A percentile compares a stretch with the other conserved stretches of the same genome.
Evolutionary conservation across 2,113 vertebrate genomes (phyloP).

Genomic region (Coreoperca whiteheadi): DNA sequence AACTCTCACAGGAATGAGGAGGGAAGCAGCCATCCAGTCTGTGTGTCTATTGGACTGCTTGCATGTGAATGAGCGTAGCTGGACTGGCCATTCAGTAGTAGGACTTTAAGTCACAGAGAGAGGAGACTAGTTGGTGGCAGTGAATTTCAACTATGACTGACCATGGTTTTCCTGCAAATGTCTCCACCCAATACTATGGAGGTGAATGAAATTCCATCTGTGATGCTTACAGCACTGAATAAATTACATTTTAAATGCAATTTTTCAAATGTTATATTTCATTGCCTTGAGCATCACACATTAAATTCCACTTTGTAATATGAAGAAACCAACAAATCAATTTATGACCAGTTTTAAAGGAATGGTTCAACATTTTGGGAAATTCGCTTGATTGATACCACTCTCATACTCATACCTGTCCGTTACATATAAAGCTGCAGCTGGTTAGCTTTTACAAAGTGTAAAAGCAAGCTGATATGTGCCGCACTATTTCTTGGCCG

Average conservation of each 20-base stretch:
- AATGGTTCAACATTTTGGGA: too few species aligned
- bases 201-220: too few species aligned
- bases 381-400: too few species aligned
- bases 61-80: constrained; percentile 27
- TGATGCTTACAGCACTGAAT: too few species aligned
- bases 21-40: constrained; percentile 30
- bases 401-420: too few species aligned
- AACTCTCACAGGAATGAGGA: constrained; percentile 57
- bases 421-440: background rate
- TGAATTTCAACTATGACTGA: background rate
- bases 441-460: background rate
- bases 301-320: background rate
- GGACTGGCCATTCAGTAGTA: constrained; percentile 8
- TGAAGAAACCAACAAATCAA: background rate
- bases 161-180: background rate
- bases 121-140: background rate
- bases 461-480: background rate
- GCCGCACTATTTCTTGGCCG: background rate
- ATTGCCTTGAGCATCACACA: too few species aligned
- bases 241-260: too few species aligned
- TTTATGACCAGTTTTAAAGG: background rate
- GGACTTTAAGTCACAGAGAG: background rate
- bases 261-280: background rate
- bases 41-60: constrained; percentile 28
- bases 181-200: too few species aligned